Evolutionary conservation across 1,140 invertebrate species (phyloP).

Genomic region (Probaryconus sp.): DNA sequence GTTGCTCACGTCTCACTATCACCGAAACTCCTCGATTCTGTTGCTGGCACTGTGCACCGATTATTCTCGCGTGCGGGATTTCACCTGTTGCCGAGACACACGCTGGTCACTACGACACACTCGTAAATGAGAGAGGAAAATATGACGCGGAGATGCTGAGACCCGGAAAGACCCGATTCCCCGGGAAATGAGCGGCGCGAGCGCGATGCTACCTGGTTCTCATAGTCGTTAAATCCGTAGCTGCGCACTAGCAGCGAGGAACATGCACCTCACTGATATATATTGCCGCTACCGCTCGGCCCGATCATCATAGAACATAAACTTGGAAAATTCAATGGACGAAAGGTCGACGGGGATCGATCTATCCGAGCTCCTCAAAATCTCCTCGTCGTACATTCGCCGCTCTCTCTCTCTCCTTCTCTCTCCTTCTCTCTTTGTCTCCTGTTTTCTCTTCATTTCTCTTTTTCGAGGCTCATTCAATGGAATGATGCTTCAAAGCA

Average conservation of each 20-base stretch:
- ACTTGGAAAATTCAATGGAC: slow-evolving; percentile 57
- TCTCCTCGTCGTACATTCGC: too few relatives aligned
- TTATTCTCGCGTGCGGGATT: slow-evolving; percentile 30
- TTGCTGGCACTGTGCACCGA: background rate
- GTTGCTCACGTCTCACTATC: slow-evolving; percentile 37
- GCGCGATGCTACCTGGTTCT: slow-evolving; percentile 61
- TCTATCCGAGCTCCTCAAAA: slow-evolving; percentile 27
- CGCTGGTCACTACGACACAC: slow-evolving; percentile 65
- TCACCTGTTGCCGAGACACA: slow-evolving; percentile 75
- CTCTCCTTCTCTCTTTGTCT: too few relatives aligned
- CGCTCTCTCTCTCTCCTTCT: too few relatives aligned
- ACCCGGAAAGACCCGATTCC: slow-evolving; percentile 76
- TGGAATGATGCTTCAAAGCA: too few relatives aligned
- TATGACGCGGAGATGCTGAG: slow-evolving; percentile 63
- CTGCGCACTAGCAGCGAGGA: slow-evolving; percentile 66
- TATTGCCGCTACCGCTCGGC: too few relatives aligned
- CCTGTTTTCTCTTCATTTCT: too few relatives aligned
- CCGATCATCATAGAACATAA: slow-evolving; percentile 38
- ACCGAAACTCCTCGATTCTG: slow-evolving; percentile 2
- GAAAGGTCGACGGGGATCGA: slow-evolving; percentile 56
- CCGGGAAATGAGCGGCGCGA: slow-evolving; percentile 71
- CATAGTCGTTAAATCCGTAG: slow-evolving; percentile 72
- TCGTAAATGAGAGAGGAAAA: slow-evolving; percentile 65
- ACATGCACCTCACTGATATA: too few relatives aligned
- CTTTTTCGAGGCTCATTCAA: too few relatives aligned